Evolutionary conservation across 2,888 invertebrate species (phyloP).

Genomic region (Pediacus dermestoides): DNA sequence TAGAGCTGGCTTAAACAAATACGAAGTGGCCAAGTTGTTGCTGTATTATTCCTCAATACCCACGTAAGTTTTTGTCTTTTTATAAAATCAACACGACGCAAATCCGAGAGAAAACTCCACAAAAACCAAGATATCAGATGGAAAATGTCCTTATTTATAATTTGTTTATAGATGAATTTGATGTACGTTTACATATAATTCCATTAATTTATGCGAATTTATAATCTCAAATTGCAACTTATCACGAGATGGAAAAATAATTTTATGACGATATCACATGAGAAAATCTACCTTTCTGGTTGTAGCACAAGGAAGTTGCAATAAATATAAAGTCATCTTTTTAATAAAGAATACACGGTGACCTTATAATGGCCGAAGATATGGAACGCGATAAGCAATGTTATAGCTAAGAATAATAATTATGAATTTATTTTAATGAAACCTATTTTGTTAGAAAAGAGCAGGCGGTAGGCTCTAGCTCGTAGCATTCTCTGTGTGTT

Average conservation of each 20-base stretch:
- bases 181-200: no score
- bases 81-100: no score
- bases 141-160: no score
- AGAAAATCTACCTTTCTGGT: slow-evolving; percentile 4
- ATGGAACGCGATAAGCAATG: slow-evolving; percentile 14
- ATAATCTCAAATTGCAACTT: slow-evolving; percentile 4
- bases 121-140: no score
- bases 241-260: slow-evolving; percentile 1
- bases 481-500: no score
- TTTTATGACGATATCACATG: slow-evolving; percentile 5
- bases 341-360: slow-evolving; percentile 2
- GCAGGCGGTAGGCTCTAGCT: no score
- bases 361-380: slow-evolving; percentile 15
- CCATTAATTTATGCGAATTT: slow-evolving; percentile 9
- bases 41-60: slow-evolving; percentile 70
- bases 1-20: slow-evolving; percentile 59
- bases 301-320: slow-evolving; percentile 4
- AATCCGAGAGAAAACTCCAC: no score
- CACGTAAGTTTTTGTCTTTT: slow-evolving; percentile 61
- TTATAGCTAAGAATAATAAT: slow-evolving; percentile 7
- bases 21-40: slow-evolving; percentile 67
- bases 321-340: neutral
- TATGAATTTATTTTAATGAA: slow-evolving; percentile 6
- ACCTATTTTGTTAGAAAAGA: no score
- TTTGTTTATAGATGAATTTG: no score